Base-by-base conservation (phyloP, 2,888 invertebrate genomes). In the Fragum sueziense region DNA sequence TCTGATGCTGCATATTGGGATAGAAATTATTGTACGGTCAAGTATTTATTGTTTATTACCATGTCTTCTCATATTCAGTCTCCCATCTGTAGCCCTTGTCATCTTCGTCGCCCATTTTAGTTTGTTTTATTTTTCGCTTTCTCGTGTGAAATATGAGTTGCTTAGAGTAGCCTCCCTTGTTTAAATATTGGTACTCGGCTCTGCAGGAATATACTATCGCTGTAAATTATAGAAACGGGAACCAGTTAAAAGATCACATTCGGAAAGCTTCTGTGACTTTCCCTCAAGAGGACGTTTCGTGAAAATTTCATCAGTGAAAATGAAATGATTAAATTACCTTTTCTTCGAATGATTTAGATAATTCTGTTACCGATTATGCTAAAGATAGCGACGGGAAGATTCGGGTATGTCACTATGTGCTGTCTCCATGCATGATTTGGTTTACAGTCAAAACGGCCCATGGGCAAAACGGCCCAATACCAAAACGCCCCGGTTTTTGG, bases 1-100 rank as follows among this genome's bases (percentile, higher is more conserved):
- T n/a, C n/a, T n/a, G n/a, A n/a, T n/a, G n/a, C n/a, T n/a, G n/a
- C n/a, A n/a, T n/a, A n/a, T n/a, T n/a, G n/a, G n/a, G n/a, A n/a
- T n/a, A n/a, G n/a, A n/a, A n/a, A n/a, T n/a, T n/a, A n/a, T n/a
- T n/a, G n/a, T n/a, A n/a, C n/a, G n/a, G n/a, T n/a, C n/a, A n/a
- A n/a, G n/a, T n/a, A n/a, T n/a, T n/a, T n/a, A n/a, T n/a, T n/a
- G n/a, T 14, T 52, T 27, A n/a, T 22, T 85, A 94, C 94, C 94
- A 93, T n/a, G 93, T 93, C 83, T 93, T 93, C 76, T 94, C 94
- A 87, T 94, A 94, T 87, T 93, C 94, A n/a, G 92, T 93, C 86
- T 94, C 94, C 94, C 94, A 94, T 65, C 93, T 90, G 88, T 94
- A 94, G n/a, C 91, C 91, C 29, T 90, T 90, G n/a, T 92, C 91